These are phyloP conservation scores for Zaprionus capensis DNA, from an alignment of 1,140 invertebrate genomes.

Conservation along the genomic window DNA sequence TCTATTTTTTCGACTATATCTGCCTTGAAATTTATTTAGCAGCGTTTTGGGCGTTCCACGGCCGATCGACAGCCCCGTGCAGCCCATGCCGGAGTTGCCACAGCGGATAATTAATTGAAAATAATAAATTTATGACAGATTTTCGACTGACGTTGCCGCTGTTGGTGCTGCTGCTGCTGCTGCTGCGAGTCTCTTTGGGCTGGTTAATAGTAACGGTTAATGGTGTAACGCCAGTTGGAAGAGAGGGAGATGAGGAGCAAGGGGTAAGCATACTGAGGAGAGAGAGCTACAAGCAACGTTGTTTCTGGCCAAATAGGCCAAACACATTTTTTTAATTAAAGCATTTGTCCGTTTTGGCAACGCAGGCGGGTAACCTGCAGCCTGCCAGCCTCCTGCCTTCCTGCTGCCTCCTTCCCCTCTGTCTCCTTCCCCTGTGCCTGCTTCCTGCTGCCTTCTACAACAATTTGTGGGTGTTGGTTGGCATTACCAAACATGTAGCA, in stretches of 20 bases:
- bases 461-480: slow-evolving; percentile 67
- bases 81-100: slow-evolving; percentile 22
- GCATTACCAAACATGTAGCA: slow-evolving; percentile 41
- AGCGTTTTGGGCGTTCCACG: slow-evolving; percentile 63
- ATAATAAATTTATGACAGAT: slow-evolving; percentile 83
- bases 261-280: slow-evolving; percentile 18
- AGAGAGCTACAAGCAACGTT: not conserved
- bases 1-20: not conserved
- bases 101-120: slow-evolving; percentile 76
- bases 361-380: slow-evolving; percentile 15
- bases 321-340: slow-evolving; percentile 78
- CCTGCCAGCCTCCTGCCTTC: not conserved
- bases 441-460: slow-evolving; percentile 21
- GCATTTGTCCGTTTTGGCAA: slow-evolving; percentile 62
- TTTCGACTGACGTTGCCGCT: slow-evolving; percentile 63
- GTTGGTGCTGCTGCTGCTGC: slow-evolving; percentile 17
- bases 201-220: slow-evolving; percentile 72
- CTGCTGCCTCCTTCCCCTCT: not conserved
- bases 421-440: not conserved
- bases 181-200: slow-evolving; percentile 44
- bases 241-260: slow-evolving; percentile 7
- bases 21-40: slow-evolving; percentile 70
- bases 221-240: slow-evolving; percentile 59
- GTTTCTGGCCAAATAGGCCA: slow-evolving; percentile 60
- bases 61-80: slow-evolving; percentile 38